Evolutionary conservation across 2,888 invertebrate genomes (phyloP), one percentile per base, ranked within the genome.

Genomic region (Ennomos quercinarius): DNA sequence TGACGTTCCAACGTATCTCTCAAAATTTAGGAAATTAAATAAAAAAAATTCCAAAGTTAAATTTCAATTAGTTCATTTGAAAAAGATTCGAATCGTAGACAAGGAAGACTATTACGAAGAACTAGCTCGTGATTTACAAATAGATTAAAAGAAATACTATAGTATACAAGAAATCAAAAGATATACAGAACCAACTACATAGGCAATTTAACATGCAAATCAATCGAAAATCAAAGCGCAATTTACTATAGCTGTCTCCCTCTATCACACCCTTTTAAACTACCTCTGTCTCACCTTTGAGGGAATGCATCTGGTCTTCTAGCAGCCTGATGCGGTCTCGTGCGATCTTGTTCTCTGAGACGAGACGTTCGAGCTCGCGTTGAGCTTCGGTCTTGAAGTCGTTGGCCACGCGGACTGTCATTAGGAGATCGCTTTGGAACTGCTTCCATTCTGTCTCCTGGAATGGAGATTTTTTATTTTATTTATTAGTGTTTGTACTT

Each of bases 361-460:
- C 95, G 46, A 98, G 93, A 46, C 95, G 93, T 78, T 97, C 97
- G 60, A 96, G 88, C 78, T 98, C 97, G 64, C 96, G 94, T 79
- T 97, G 96, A 0, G 98, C 97, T 84, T 98, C 98, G n/a, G 97
- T 97, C 89, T 98, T 98, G 89, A 99, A 98, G 87, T 99, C 98
- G 86, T 99, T 98, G 40, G 99, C 99, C 10, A 99, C 98, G 34
- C 98, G 95, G 0, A 99, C 99, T 0, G 98, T 98, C 93, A 97
- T 97, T 45, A 98, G 91, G 1, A 99, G 93, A 86, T 99, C 99
- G 66, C 96, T 96, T 89, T 98, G 98, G 93, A 98, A 98, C 86
- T 98, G 97, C 77, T 97, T 96, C 98, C 98, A 99, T 85, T 99
- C 98, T 34, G 96, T 95, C 70, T 95, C 95, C 94, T 96, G 84